phyloP scores from a whole-genome alignment of 2,797 vertebrate genomes.

The Knipowitschia caucasica region DNA sequence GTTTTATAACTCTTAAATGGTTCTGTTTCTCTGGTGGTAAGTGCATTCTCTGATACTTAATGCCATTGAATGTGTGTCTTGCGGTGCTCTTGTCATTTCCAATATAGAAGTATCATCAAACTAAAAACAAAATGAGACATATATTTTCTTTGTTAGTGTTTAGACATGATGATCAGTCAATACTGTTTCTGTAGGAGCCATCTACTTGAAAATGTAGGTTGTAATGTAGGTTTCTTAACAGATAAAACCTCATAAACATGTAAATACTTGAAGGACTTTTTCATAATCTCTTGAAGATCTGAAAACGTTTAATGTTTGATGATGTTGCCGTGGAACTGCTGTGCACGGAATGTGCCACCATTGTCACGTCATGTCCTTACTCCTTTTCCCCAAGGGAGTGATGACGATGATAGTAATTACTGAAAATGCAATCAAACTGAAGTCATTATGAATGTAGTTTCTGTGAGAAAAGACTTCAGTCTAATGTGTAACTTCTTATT shows the following conservation, averaged over 20 bases:
- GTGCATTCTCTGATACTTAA: slow-evolving; percentile 51
- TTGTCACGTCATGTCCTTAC: slow-evolving; percentile 49
- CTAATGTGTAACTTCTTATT: slow-evolving; percentile 80
- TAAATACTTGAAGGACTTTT: slow-evolving; percentile 73
- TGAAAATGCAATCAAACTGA: slow-evolving; percentile 84
- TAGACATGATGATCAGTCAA: slow-evolving; percentile 44
- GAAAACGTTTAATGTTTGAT: slow-evolving; percentile 64
- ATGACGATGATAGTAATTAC: slow-evolving; percentile 51
- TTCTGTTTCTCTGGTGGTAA: slow-evolving; percentile 37
- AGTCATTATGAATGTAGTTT: slow-evolving; percentile 80
- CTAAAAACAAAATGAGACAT: slow-evolving; percentile 22
- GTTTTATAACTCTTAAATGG: slow-evolving; percentile 34
- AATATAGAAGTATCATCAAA: slow-evolving; percentile 11
- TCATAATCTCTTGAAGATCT: slow-evolving; percentile 57
- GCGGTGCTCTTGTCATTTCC: slow-evolving; percentile 41
- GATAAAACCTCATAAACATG: slow-evolving; percentile 72
- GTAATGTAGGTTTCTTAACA: slow-evolving; percentile 52
- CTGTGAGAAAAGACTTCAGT: slow-evolving; percentile 77
- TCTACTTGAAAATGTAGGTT: slow-evolving; percentile 57
- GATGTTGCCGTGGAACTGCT: slow-evolving; percentile 63
- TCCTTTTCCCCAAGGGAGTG: slow-evolving; percentile 58
- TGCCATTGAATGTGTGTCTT: slow-evolving; percentile 41
- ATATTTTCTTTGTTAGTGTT: slow-evolving; percentile 44
- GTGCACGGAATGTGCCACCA: slow-evolving; percentile 57
- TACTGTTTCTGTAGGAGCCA: slow-evolving; percentile 42